phyloP scores from a whole-genome alignment of 2,113 vertebrate genomes.

The Opisthocomus hoazin region DNA sequence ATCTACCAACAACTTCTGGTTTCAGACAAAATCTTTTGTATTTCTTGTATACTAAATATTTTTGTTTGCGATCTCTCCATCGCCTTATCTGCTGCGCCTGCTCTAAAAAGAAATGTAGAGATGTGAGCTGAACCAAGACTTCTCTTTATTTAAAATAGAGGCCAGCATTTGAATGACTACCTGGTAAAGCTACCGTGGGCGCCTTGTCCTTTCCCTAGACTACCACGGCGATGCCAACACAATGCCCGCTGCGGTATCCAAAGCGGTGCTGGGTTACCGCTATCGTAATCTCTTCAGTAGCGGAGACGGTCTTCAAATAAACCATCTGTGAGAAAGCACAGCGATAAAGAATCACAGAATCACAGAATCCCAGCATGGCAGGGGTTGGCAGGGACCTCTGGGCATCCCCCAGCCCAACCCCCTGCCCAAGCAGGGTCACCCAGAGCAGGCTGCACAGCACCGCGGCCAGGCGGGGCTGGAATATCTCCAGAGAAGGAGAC shows the following conservation, averaged over 20 bases:
- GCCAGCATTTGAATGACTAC: neutral
- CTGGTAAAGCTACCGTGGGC: neutral
- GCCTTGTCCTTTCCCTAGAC: neutral
- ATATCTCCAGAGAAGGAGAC: no score
- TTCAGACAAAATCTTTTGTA: neutral
- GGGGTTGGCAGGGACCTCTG: no score
- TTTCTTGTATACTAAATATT: neutral
- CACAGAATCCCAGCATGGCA: no score
- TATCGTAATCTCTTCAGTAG: neutral
- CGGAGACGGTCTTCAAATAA: neutral
- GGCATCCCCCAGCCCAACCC: no score
- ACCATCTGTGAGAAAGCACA: neutral
- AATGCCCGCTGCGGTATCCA: neutral
- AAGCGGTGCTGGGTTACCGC: neutral
- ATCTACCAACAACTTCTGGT: accelerated
- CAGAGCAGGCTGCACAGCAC: no score
- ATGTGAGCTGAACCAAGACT: neutral
- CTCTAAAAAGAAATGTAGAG: neutral
- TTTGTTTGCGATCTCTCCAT: neutral
- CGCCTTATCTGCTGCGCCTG: neutral
- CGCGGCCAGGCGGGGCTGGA: no score
- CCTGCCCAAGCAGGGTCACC: no score
- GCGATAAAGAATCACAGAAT: neutral
- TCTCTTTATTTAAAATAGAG: neutral
- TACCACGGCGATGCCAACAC: neutral